phyloP scores from a whole-genome alignment of 1,140 invertebrate species.

The Zaprionus ornatus region DNA sequence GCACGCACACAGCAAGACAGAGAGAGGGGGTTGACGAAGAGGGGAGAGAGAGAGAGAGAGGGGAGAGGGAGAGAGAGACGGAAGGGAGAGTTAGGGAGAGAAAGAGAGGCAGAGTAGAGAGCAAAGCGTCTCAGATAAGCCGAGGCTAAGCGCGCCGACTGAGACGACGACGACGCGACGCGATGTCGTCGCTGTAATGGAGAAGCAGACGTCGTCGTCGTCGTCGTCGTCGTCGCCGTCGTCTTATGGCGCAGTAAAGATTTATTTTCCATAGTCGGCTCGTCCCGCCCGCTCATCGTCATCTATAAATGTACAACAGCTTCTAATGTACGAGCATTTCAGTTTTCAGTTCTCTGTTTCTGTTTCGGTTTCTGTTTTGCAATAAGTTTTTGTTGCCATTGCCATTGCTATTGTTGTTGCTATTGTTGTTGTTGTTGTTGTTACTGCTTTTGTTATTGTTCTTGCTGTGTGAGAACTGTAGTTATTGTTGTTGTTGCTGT shows the following conservation, averaged over 20 bases:
- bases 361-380: conserved; percentile 56
- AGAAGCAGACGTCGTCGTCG: conserved; percentile 12
- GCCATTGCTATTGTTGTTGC: conserved; percentile 11
- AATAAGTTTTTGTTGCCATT: conserved; percentile 47
- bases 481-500: conserved; percentile 27
- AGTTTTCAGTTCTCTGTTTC: conserved; percentile 20
- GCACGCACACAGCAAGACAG: conserved; percentile 19
- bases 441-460: conserved; percentile 32
- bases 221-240: conserved; percentile 31
- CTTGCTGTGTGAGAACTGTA: conserved; percentile 11
- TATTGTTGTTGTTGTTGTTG: conserved; percentile 27
- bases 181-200: conserved; percentile 25
- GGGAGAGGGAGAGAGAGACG: not conserved
- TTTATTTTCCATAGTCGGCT: conserved; percentile 72
- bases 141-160: conserved; percentile 31
- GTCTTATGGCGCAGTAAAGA: conserved; percentile 81
- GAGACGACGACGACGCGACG: conserved; percentile 5
- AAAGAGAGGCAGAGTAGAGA: conserved; percentile 13
- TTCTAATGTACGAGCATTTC: conserved; percentile 53
- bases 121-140: conserved; percentile 56
- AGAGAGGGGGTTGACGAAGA: too few relatives aligned
- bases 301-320: conserved; percentile 57
- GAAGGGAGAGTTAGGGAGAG: not conserved
- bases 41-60: not conserved
- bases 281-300: conserved; percentile 27